Conservation (phyloP, 1,140 invertebrate species). For the Drosophila parabipectinata region DNA sequence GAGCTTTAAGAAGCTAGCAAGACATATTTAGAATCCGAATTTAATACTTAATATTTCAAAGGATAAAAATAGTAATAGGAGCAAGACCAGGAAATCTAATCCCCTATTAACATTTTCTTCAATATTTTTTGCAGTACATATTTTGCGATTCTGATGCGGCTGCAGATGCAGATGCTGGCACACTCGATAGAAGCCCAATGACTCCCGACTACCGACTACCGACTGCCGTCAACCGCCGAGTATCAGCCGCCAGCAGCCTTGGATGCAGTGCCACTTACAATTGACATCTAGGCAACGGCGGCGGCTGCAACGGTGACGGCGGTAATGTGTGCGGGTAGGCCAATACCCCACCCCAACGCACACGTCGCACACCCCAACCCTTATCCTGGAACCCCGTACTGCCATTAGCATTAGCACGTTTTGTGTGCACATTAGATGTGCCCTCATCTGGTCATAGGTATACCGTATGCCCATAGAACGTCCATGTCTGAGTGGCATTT, state of each 20-base stretch:
- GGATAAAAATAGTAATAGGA: too few relatives aligned
- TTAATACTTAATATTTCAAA: too few relatives aligned
- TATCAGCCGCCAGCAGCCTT: slow-evolving; percentile 38
- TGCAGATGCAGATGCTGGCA: slow-evolving; percentile 38
- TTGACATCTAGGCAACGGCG: slow-evolving; percentile 49
- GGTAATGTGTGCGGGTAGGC: slow-evolving; percentile 32
- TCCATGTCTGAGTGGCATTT: slow-evolving; percentile 75
- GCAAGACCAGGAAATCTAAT: too few relatives aligned
- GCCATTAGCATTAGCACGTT: slow-evolving; percentile 58
- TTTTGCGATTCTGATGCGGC: slow-evolving; percentile 15
- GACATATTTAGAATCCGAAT: too few relatives aligned
- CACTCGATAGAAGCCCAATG: slow-evolving; percentile 18
- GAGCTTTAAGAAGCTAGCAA: too few relatives aligned
- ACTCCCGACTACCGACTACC: background rate
- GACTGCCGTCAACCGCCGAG: slow-evolving; percentile 18
- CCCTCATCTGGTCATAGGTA: slow-evolving; percentile 54
- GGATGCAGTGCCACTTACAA: slow-evolving; percentile 53
- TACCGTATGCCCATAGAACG: slow-evolving; percentile 11
- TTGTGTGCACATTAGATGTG: slow-evolving; percentile 57
- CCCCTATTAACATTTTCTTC: background rate
- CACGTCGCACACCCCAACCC: slow-evolving; percentile 2
- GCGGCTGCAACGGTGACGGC: slow-evolving; percentile 3
- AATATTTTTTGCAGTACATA: slow-evolving; percentile 15
- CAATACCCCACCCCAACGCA: slow-evolving; percentile 16
- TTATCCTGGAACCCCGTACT: slow-evolving; percentile 5